phyloP scores from a whole-genome alignment of 2,113 vertebrate genomes.

The Neoarius graeffei region DNA sequence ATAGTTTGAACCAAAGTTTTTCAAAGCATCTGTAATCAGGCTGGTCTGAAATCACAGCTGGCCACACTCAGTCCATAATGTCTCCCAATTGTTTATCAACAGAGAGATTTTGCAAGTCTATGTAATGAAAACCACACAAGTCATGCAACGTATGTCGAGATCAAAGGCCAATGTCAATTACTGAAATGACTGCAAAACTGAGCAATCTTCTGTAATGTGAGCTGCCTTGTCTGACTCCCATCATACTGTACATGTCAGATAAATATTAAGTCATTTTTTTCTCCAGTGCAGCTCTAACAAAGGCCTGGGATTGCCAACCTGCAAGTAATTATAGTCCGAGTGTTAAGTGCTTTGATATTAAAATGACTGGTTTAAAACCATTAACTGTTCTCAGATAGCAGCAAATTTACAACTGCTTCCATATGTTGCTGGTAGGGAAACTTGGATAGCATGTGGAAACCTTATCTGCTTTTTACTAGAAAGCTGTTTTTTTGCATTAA shows the following conservation, averaged over 20 bases:
- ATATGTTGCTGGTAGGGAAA: conserved; percentile 65
- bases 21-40: conserved; percentile 46
- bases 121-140: conserved; percentile 80
- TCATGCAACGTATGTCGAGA: conserved; percentile 73
- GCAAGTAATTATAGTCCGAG: conserved; percentile 77
- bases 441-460: conserved; percentile 28
- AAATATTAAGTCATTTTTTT: conserved; percentile 75
- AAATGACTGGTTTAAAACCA: conserved; percentile 76
- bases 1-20: conserved; percentile 56
- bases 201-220: conserved; percentile 78
- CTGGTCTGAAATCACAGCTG: conserved; percentile 59
- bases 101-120: conserved; percentile 55
- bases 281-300: conserved; percentile 71
- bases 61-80: conserved; percentile 61
- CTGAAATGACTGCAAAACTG: conserved; percentile 73
- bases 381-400: conserved; percentile 71
- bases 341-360: conserved; percentile 81
- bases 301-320: conserved; percentile 66
- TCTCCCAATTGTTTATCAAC: conserved; percentile 66
- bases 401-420: conserved; percentile 71
- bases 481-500: conserved; percentile 10
- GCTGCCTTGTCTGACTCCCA: conserved; percentile 68
- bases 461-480: conserved; percentile 30
- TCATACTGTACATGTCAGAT: conserved; percentile 77
- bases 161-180: conserved; percentile 77